Percentiles rank a stretch among this genome's conserved stretches.
phyloP scores from a whole-genome alignment of 2,797 vertebrate species.

The Lutjanus argentimaculatus region DNA sequence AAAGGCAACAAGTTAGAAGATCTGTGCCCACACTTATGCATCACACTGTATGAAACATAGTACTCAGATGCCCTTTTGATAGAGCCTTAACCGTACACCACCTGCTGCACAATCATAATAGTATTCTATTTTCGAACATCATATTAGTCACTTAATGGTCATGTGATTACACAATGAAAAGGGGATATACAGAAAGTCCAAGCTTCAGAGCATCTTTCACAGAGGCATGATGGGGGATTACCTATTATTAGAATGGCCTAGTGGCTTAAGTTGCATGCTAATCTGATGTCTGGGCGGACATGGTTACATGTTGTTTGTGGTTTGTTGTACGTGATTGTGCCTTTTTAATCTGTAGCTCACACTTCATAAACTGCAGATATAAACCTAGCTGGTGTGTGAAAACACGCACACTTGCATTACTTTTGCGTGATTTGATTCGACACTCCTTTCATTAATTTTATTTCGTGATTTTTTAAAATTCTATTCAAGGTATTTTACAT shows the following conservation, averaged over 20 bases:
- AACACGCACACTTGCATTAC: neutral
- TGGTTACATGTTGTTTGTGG: slow-evolving; percentile 29
- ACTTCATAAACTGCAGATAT: neutral
- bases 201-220: slow-evolving; percentile 29
- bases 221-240: slow-evolving; percentile 55
- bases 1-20: too few relatives aligned
- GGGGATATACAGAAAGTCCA: slow-evolving; percentile 6
- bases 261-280: slow-evolving; percentile 64
- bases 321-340: neutral
- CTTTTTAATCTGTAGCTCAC: neutral
- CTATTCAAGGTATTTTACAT: neutral
- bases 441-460: neutral
- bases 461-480: neutral
- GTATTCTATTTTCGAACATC: neutral
- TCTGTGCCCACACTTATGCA: too few relatives aligned
- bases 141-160: neutral
- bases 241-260: slow-evolving; percentile 72
- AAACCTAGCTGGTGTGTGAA: neutral
- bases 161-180: slow-evolving; percentile 17
- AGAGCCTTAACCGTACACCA: neutral
- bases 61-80: neutral
- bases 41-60: neutral
- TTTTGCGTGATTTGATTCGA: neutral
- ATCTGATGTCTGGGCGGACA: slow-evolving; percentile 47
- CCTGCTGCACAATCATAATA: neutral